Base-by-base conservation (phyloP, 2,113 vertebrate genomes). In the Condylura cristata region DNA sequence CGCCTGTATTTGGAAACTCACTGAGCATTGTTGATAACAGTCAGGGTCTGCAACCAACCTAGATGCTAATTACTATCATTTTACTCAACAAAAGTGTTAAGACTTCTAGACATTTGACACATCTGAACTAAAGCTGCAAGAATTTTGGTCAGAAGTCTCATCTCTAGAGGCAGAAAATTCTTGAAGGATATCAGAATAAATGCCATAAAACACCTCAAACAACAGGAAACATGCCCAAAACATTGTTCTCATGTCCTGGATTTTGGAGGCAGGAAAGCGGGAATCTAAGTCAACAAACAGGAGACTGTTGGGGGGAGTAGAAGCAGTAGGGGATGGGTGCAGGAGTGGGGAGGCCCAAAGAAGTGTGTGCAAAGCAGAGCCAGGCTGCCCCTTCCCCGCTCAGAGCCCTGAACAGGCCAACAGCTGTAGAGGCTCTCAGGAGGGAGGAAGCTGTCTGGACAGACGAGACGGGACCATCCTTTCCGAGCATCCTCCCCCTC, bases 391-490 rank as follows among this genome's bases (percentile, higher is more conserved):
- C 37, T 76, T 46, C 20, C 48, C 44, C 28, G 18, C 44, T 0
- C 4, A 0, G 22, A 32, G 37, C 84, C 65, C 78, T 70, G 86
- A 79, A 74, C 12, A 79, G 51, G 72, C 48, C 44, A 60, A 75
- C 89, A 93, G 94, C 95, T 95, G 89, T 85, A 88, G 37, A 34
- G 83, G 58, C 63, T 83, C 48, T 61, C 2, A 17, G 53, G 41
- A 72, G 56, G 72, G 76, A 87, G 76, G 30, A 46, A 81, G 63
- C 81, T 70, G 70, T 48, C 86, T 92, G 83, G 74, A n/a, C 68
- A 71, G 37, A 80, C 70, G 87, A 93, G 88, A 90, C 9, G 1
- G 0, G 0, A 41, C 60, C 71, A 84, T 93, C 48, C 48, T 93
- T 82, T 83, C 58, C 68, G 37, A 70, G n/a, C n/a, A 66, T 39